These are phyloP conservation scores for Clinocottus analis DNA, from an alignment of 2,113 vertebrate species.

Conservation along the genomic window DNA sequence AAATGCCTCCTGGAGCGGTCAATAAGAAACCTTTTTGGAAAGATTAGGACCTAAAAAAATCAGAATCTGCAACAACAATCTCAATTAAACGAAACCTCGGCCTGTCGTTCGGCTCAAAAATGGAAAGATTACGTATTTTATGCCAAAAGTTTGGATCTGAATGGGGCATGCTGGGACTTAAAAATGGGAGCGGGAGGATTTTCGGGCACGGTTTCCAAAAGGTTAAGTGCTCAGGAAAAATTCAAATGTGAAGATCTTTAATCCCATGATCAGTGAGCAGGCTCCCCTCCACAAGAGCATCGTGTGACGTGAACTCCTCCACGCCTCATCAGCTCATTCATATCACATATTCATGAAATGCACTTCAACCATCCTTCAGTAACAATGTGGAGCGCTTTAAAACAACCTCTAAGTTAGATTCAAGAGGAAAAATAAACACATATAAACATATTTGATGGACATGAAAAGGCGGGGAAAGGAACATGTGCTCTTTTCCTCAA, in stretches of 20 bases:
- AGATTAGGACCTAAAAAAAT: too few species aligned
- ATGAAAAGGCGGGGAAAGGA: not conserved
- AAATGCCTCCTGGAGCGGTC: too few species aligned
- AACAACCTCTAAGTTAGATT: not conserved
- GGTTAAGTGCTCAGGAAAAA: not conserved
- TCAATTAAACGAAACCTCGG: too few species aligned
- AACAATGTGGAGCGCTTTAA: not conserved
- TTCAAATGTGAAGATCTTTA: not conserved
- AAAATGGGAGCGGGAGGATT: too few species aligned
- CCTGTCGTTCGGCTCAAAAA: too few species aligned
- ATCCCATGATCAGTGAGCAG: not conserved
- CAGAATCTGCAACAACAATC: too few species aligned
- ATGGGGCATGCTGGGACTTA: too few species aligned
- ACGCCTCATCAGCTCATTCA: not conserved
- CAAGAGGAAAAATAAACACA: not conserved
- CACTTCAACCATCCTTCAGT: not conserved
- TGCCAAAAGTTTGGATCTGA: too few species aligned
- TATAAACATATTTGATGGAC: not conserved
- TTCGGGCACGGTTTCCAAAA: too few species aligned
- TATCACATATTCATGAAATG: not conserved
- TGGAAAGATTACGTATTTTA: too few species aligned
- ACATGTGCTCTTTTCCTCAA: conserved; percentile 24
- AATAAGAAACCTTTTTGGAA: too few species aligned
- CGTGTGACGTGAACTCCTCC: not conserved
- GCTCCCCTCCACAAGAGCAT: not conserved